Evolutionary conservation across 53 echinoderm and acorn worm species (phyloP).

Genomic region (Stichopus horrens): DNA sequence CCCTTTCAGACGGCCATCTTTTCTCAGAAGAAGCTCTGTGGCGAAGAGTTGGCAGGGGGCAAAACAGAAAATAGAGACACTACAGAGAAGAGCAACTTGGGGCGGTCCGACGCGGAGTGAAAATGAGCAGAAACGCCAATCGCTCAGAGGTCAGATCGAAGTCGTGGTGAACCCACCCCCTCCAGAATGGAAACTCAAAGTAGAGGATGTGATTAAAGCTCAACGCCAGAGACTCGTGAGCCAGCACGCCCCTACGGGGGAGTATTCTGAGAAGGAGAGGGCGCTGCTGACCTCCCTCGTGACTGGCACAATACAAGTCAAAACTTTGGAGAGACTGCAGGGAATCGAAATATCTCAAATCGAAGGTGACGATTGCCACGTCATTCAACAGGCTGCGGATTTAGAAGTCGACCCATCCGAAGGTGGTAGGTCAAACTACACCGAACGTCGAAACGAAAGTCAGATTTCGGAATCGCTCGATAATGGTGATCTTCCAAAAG

Average conservation of each 20-base stretch:
- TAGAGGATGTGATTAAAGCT: constrained; percentile 49
- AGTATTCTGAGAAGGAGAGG: constrained; percentile 35
- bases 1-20: neutral
- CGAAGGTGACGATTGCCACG: neutral
- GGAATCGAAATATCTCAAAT: neutral
- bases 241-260: constrained; percentile 27
- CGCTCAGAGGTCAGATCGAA: constrained; percentile 48
- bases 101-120: neutral
- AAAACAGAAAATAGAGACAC: constrained; percentile 1
- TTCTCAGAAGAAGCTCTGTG: neutral
- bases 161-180: constrained; percentile 72
- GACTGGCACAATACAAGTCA: constrained; percentile 24
- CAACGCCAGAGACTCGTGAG: constrained; percentile 12
- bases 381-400: neutral
- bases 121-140: constrained; percentile 6
- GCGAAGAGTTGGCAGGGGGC: constrained; percentile 15
- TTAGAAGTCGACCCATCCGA: neutral
- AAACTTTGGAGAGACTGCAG: neutral
- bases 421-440: neutral
- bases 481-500: neutral
- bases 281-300: constrained; percentile 26
- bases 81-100: constrained; percentile 6
- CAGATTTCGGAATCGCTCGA: neutral
- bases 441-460: neutral
- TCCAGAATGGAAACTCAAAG: constrained; percentile 64